Evolutionary conservation across 2,113 vertebrate genomes (phyloP).

Genomic region (Pterocles burchelli): DNA sequence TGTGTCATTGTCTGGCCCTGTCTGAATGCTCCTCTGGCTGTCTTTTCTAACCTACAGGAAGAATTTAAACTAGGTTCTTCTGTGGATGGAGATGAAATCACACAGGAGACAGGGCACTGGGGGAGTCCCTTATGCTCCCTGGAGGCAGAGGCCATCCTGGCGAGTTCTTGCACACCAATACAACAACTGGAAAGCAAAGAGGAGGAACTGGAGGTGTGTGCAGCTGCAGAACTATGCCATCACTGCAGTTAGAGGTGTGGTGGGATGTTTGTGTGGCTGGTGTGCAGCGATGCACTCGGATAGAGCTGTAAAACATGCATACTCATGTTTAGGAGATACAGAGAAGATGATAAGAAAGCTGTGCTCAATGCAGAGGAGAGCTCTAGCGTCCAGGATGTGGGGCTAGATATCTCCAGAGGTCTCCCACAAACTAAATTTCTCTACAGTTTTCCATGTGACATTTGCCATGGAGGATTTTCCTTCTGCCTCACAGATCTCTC

Average conservation of each 20-base stretch:
- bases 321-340: not conserved
- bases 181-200: not conserved
- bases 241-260: not conserved
- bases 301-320: not conserved
- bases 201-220: not conserved
- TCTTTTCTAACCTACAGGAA: not conserved
- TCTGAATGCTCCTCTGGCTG: not conserved
- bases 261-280: not conserved
- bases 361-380: not conserved
- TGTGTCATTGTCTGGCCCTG: not conserved
- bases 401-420: not conserved
- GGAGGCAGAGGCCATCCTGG: not conserved
- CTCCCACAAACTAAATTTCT: not conserved
- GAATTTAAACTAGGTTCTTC: not conserved
- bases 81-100: not conserved
- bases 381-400: not conserved
- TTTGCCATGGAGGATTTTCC: not conserved
- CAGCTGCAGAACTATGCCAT: fast-evolving
- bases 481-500: not conserved
- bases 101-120: not conserved
- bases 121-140: fast-evolving
- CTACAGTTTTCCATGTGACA: not conserved
- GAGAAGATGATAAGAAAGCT: not conserved
- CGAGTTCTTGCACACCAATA: not conserved
- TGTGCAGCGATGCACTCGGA: not conserved